Evolutionary conservation across 2,888 invertebrate species (phyloP).

Genomic region (Gonocerus acuteangulatus): DNA sequence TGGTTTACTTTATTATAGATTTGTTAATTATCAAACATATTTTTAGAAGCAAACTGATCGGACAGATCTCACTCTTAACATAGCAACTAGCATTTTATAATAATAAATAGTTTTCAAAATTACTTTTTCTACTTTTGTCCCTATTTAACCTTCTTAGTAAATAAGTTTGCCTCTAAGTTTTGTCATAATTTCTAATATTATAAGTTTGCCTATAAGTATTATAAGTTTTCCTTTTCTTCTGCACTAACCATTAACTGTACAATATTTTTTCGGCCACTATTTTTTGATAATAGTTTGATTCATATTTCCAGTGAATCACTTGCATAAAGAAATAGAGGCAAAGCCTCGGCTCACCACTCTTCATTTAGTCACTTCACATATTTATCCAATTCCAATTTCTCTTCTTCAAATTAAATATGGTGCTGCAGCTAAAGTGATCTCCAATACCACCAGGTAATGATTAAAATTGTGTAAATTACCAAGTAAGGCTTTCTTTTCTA

Average conservation of each 20-base stretch:
- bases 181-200: too few species aligned
- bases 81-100: too few species aligned
- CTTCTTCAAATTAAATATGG: conserved; percentile 58
- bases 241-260: background rate
- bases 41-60: too few species aligned
- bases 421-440: background rate
- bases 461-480: background rate
- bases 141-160: too few species aligned
- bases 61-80: too few species aligned
- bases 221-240: background rate
- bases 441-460: conserved; percentile 7
- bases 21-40: too few species aligned
- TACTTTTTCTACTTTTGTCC: too few species aligned
- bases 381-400: conserved; percentile 66
- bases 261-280: background rate
- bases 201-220: too few species aligned
- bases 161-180: too few species aligned
- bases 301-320: conserved; percentile 47
- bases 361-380: conserved; percentile 68
- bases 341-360: conserved; percentile 50
- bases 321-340: conserved; percentile 53
- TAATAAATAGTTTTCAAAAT: too few species aligned
- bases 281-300: background rate
- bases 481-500: background rate
- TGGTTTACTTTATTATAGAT: too few species aligned